phyloP scores from a whole-genome alignment of 2,113 vertebrate species.

The Thermophis baileyi region DNA sequence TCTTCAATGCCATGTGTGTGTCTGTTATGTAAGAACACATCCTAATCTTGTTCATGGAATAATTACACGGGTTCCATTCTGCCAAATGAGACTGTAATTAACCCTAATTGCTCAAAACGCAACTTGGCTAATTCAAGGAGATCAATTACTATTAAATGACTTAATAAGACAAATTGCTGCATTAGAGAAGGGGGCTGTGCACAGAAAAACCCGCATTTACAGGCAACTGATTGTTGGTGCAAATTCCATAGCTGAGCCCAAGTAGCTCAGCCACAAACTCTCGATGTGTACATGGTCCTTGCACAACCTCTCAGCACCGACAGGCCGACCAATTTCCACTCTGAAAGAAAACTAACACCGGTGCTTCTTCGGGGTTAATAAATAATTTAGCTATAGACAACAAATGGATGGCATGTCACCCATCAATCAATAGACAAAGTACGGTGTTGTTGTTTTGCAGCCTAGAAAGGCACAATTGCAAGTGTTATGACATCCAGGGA shows the following conservation, averaged over 20 bases:
- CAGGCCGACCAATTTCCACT: not conserved
- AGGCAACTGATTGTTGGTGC: accelerated
- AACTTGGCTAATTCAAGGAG: slow-evolving; percentile 84
- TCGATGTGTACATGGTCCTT: not conserved
- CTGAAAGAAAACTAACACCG: not conserved
- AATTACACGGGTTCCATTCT: slow-evolving; percentile 83
- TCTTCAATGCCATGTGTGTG: slow-evolving; percentile 64
- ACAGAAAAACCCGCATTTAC: not conserved
- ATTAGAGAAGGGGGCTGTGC: slow-evolving; percentile 54
- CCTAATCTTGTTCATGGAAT: slow-evolving; percentile 77
- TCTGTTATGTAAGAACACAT: slow-evolving; percentile 66
- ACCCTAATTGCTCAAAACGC: slow-evolving; percentile 89
- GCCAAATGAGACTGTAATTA: slow-evolving; percentile 94
- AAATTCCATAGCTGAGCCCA: not conserved
- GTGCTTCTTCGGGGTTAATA: not conserved
- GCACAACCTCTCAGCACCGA: not conserved
- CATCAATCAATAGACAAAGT: not conserved
- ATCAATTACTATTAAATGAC: slow-evolving; percentile 85
- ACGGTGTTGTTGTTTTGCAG: not conserved
- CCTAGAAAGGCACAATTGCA: not conserved
- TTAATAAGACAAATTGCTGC: slow-evolving; percentile 86
- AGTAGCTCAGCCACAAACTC: accelerated
- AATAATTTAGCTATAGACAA: not conserved
- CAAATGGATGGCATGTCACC: not conserved
- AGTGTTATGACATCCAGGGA: not conserved